phyloP scores from a whole-genome alignment of 2,113 vertebrate species.

The Melanerpes aurifrons region DNA sequence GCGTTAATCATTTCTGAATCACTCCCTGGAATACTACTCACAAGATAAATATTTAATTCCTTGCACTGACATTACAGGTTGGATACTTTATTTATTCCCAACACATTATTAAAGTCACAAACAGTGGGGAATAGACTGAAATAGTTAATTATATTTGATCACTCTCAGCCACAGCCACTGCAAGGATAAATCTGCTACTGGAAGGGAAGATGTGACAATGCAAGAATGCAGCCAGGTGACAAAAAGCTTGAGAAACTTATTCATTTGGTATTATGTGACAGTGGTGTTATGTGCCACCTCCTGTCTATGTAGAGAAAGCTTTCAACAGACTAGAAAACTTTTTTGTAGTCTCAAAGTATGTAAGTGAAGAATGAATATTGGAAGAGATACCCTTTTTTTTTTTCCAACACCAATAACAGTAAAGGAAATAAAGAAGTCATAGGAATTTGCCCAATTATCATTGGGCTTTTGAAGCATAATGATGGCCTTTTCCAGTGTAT shows the following conservation, averaged over 20 bases:
- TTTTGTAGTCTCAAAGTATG: neutral
- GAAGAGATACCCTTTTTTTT: neutral
- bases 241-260: neutral
- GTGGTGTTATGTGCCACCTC: neutral
- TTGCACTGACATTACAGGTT: constrained; percentile 1
- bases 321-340: neutral
- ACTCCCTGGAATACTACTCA: neutral
- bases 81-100: neutral
- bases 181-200: neutral
- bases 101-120: neutral
- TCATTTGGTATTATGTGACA: neutral
- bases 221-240: neutral
- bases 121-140: neutral
- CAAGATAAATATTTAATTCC: constrained; percentile 46
- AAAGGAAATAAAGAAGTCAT: neutral
- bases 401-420: neutral
- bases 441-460: neutral
- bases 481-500: neutral
- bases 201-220: neutral
- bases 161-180: neutral
- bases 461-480: neutral
- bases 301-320: neutral
- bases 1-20: neutral
- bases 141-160: neutral
- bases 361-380: neutral